Base-by-base conservation (phyloP, 2,888 invertebrate species). In the Craniophora ligustri region DNA sequence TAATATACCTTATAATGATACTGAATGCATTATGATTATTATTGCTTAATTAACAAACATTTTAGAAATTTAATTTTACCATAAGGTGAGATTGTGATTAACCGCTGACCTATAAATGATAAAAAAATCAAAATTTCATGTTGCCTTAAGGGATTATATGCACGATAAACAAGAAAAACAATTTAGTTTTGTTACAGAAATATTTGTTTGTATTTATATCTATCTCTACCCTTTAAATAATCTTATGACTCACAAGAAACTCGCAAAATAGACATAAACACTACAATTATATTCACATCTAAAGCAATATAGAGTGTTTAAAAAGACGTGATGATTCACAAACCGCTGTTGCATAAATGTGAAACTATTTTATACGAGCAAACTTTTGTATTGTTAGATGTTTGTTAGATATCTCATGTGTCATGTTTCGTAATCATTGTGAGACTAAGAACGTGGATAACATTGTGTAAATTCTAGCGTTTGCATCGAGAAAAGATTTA, bases 321-420 rank as follows among this genome's bases (percentile, higher is more conserved):
- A 67, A 55, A 61, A 58, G 51, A 41, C 45, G 54, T 75, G 75
- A 66, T 63, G 75, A 66, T 63, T 72, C 75, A 72, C 47, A 18
- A 57, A 57, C 34, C 31, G 28, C 36, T 35, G 38, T 75, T 73
- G 58, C 70, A 60, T 67, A 70, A 76, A 63, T 55, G 63, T 62
- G 63, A 54, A 70, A 63, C 64, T 56, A 54, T 72, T 72, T 64
- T 53, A 41, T 55, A 53, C 23, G 40, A 53, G 21, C 53, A 34
- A 44, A 45, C 59, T 18, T 45, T 58, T 55, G 53, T 39, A 58
- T 54, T 56, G 67, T 67, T 41, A 34, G 49, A 53, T 41, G 53
- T 56, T 36, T 42, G 47, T 65, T 55, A 30, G 45, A 51, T 47
- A 53, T 48, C 50, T 67, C 42, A 47, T 49, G 34, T 46, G 34